These are phyloP conservation scores for Microtus oregoni DNA, from an alignment of 2,113 vertebrate species.

Conservation along the genomic window DNA sequence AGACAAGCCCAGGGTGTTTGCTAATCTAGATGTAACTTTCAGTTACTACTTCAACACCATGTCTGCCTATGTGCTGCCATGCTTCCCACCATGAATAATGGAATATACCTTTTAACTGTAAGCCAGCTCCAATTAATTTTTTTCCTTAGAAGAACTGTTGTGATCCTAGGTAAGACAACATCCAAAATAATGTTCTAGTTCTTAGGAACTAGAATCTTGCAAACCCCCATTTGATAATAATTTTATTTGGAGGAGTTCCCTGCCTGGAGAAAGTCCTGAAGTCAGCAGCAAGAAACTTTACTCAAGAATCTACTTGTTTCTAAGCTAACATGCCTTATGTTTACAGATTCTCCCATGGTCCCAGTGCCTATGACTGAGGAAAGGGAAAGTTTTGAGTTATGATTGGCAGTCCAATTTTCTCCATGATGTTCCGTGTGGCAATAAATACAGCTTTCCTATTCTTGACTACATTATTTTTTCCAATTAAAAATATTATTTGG, in stretches of 20 bases:
- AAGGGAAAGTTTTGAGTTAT: not conserved
- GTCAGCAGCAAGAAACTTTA: not conserved
- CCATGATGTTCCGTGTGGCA: not conserved
- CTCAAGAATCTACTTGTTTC: slow-evolving; percentile 40
- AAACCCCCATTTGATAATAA: not conserved
- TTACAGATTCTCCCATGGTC: not conserved
- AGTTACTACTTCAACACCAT: not conserved
- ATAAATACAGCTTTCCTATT: slow-evolving; percentile 32
- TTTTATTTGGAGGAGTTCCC: slow-evolving; percentile 23
- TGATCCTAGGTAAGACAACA: not conserved
- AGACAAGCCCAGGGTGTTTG: not conserved
- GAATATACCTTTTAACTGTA: not conserved
- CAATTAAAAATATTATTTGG: not conserved
- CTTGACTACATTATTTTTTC: not conserved
- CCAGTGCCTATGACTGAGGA: slow-evolving; percentile 26
- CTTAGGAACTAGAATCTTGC: not conserved
- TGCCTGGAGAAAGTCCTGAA: not conserved
- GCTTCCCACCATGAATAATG: not conserved
- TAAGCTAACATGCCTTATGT: not conserved
- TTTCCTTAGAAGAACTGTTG: not conserved
- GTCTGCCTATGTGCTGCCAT: not conserved
- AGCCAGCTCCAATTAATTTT: not conserved
- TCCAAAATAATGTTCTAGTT: slow-evolving; percentile 47
- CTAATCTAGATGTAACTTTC: not conserved
- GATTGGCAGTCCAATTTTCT: not conserved